Evolutionary conservation across 2,888 invertebrate species (phyloP).

Genomic region (Keiferia lycopersicella): DNA sequence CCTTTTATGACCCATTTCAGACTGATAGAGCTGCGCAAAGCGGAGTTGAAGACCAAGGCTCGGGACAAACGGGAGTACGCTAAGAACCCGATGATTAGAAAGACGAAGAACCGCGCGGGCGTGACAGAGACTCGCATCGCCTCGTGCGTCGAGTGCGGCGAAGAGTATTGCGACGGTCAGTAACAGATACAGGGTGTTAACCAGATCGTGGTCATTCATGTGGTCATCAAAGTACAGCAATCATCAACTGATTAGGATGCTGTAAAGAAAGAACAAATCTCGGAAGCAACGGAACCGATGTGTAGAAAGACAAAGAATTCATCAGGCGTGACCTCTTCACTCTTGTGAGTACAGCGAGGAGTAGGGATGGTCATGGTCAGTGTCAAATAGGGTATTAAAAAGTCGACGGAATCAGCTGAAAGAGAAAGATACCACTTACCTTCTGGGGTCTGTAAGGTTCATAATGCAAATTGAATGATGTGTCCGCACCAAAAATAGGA

Average conservation of each 20-base stretch:
- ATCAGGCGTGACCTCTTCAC: no score
- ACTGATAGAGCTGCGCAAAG: constrained; percentile 90
- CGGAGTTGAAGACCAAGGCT: constrained; percentile 86
- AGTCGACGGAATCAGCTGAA: no score
- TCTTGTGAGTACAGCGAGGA: no score
- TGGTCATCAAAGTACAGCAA: neutral
- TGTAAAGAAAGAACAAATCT: neutral
- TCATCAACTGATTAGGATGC: neutral
- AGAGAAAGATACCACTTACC: no score
- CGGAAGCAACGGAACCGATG: no score
- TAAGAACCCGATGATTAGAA: constrained; percentile 85
- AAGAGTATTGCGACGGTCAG: constrained; percentile 90
- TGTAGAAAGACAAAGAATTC: no score
- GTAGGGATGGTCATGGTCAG: no score
- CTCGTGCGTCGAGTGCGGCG: constrained; percentile 90
- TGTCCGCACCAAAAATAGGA: no score
- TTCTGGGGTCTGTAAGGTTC: no score
- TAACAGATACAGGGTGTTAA: constrained; percentile 17
- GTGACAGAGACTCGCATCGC: constrained; percentile 89
- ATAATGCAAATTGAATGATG: no score
- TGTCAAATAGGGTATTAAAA: no score
- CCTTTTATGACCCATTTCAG: no score
- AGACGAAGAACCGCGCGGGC: constrained; percentile 91
- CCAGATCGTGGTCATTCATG: neutral
- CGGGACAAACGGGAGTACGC: constrained; percentile 85